Evolutionary conservation across 2,113 vertebrate species (phyloP), one percentile per base, ranked within the genome.

Genomic region (Lates calcarifer): DNA sequence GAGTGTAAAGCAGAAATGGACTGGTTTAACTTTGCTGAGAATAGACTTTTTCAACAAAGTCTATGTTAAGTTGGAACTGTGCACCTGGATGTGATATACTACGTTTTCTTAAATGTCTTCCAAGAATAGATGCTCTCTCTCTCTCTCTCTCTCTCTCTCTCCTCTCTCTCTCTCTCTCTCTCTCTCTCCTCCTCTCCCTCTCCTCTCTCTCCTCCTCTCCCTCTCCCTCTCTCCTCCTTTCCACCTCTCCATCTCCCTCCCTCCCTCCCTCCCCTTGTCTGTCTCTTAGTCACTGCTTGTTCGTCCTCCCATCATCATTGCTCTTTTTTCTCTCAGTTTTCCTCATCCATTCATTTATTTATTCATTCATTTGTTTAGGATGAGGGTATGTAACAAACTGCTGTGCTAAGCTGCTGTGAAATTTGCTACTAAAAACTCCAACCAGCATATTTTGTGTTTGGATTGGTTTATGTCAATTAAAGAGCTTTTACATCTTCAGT

Each of bases 11-110:
- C 70, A 65, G 74, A 74, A 80, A 77, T 55, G 61, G 39, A 24
- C 77, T 39, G 79, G 45, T 80, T 82, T 75, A 80, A 66, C 68
- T 69, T 57, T 86, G 80, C 85, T 85, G 81, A 90, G 69, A 58
- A 68, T 37, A 61, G 55, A 57, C 51, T 22, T 81, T 88, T 89
- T 75, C 43, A 82, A 77, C 65, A 86, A 77, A 39, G 43, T 74
- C 67, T 47, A 9, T 67, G 62, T 71, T 63, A 70, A 66, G 70
- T 85, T 77, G 28, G 39, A 82, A 84, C 64, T 72, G 78, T 83
- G 61, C 82, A 73, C 85, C 70, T 76, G 62, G 68, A 53, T 83
- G 60, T 41, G 62, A 74, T 84, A 53, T 53, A 76, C 84, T 81
- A 78, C 64, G 49, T 68, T 76, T 83, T 78, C 58, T 57, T 73